Base-by-base conservation (phyloP, 2,113 vertebrate species). In the Peromyscus californicus region DNA sequence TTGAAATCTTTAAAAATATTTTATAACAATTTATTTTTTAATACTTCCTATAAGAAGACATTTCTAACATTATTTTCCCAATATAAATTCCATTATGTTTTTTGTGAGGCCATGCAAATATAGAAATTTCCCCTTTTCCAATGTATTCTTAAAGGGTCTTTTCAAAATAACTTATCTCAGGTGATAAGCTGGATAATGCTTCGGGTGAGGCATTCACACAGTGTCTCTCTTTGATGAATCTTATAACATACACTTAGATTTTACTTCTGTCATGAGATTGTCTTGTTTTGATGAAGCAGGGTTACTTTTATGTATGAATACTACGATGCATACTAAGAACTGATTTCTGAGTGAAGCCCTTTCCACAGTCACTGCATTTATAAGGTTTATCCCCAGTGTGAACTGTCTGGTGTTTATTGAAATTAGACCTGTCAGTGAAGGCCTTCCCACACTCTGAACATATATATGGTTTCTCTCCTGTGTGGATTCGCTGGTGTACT, bases 381-480 rank as follows among this genome's bases (percentile, higher is more conserved):
- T 98, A 98, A 33, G 98, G 97, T 67, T 98, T 98, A 39, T 98
- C 96, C 93, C 98, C 98, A 45, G 98, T 98, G 83, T 98, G 98
- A 91, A 98, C 96, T 89, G 97, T 97, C 63, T 98, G 97, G 79
- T 98, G 98, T 78, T 98, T 98, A 95, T 97, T 98, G 94, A 98
- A 98, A 96, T 98, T 98, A 79, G 97, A 97, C 48, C 97, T 93
- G 90, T 98, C 97, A 31, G 97, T 98, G 79, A 98, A 98, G 59
- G 97, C 98, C 90, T 98, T 98, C 36, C 98, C 98, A 93, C 98
- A 98, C 91, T 98, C 96, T 54, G 96, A 87, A 97, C 97, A 98
- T 75, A 95, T 97, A 82, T 98, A 98, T 21, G 97, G 97, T 91
- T 97, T 98, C 84, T 98, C 98, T 95, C 97, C 98, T 39, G 98